Evolutionary conservation across 2,888 invertebrate species (phyloP).

Genomic region (Hedya salicella): DNA sequence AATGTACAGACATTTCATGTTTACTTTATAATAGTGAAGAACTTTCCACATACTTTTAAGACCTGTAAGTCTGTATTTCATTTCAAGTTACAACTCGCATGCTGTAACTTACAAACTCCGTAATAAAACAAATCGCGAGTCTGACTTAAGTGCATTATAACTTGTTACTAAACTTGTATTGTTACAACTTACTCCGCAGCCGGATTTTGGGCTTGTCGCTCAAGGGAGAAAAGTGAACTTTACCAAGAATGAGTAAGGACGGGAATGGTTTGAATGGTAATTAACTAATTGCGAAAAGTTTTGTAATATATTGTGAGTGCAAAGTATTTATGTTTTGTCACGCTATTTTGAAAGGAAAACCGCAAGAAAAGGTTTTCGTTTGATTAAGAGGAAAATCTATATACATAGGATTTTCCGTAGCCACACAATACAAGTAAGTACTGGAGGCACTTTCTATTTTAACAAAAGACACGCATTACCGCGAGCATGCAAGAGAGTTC

Average conservation of each 20-base stretch:
- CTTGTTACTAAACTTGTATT: constrained; percentile 10
- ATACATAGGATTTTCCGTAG: background rate
- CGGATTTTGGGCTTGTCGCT: background rate
- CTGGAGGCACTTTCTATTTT: too few species aligned
- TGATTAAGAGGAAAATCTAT: background rate
- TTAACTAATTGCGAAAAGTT: constrained; percentile 23
- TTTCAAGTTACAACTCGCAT: background rate
- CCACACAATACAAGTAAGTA: too few species aligned
- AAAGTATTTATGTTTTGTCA: constrained; percentile 23
- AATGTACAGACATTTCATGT: too few species aligned
- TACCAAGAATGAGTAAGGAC: background rate
- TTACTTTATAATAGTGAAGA: background rate
- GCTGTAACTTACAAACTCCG: background rate
- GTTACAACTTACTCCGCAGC: constrained; percentile 3
- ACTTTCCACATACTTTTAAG: background rate
- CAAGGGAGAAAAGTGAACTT: background rate
- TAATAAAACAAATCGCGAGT: background rate
- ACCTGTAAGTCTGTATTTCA: background rate
- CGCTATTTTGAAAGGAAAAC: constrained; percentile 8
- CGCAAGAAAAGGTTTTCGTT: background rate
- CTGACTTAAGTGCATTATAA: constrained; percentile 30
- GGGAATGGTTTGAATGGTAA: background rate
- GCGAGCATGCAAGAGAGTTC: too few species aligned
- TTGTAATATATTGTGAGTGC: constrained; percentile 13
- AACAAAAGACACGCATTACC: too few species aligned